Percentiles rank a stretch among this genome's conserved stretches.
Evolutionary conservation across 2,113 vertebrate genomes (phyloP).

Genomic region (Phrynosoma blainvillii): DNA sequence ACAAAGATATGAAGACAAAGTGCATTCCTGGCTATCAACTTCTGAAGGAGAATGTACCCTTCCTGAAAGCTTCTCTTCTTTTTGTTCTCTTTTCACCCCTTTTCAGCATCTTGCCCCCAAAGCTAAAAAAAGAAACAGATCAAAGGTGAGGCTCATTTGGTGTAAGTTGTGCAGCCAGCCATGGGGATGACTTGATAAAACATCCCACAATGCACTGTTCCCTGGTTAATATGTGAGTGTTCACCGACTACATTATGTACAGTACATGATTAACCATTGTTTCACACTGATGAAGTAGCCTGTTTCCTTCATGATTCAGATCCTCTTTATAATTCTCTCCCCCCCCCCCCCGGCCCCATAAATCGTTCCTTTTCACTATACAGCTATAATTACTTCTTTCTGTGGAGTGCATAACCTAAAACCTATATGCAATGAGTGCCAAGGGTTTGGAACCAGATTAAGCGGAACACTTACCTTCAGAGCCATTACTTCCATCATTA

Average conservation of each 20-base stretch:
- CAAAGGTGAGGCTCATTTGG: constrained; percentile 36
- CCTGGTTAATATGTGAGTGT: constrained; percentile 45
- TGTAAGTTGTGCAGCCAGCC: constrained; percentile 37
- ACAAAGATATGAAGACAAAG: background rate
- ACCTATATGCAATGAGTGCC: constrained; percentile 68
- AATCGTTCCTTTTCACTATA: constrained; percentile 65
- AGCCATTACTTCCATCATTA: constrained; percentile 78
- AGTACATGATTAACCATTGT: constrained; percentile 71
- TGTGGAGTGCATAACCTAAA: constrained; percentile 67
- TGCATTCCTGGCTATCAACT: background rate
- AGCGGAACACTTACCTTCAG: constrained; percentile 74
- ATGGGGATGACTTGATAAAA: constrained; percentile 49
- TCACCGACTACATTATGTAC: constrained; percentile 33
- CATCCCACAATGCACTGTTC: constrained; percentile 28
- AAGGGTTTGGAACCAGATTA: constrained; percentile 72
- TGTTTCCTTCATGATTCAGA: constrained; percentile 58
- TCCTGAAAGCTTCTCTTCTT: constrained; percentile 16
- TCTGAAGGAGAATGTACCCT: constrained; percentile 6
- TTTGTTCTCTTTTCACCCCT: background rate
- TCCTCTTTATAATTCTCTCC: constrained; percentile 62
- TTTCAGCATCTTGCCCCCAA: background rate
- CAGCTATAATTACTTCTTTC: constrained; percentile 69
- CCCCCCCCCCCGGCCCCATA: constrained; percentile 31
- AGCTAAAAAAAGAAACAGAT: constrained; percentile 28
- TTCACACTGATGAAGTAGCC: constrained; percentile 63